Evolutionary conservation across 2,113 vertebrate genomes (phyloP).

Genomic region (Steatornis caripensis): DNA sequence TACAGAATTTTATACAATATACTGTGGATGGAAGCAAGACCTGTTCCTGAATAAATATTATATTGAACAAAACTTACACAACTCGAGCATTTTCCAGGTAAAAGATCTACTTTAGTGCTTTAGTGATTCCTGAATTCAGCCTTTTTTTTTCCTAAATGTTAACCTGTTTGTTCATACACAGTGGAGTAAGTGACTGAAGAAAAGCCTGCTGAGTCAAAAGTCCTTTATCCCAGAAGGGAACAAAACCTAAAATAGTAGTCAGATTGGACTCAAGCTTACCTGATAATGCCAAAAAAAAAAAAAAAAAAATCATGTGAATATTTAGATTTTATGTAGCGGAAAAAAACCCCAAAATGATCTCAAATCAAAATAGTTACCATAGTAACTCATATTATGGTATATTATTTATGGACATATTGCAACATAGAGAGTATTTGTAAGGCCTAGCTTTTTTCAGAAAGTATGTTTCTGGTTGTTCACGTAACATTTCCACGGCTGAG

Average conservation of each 20-base stretch:
- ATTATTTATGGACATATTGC: constrained; percentile 19
- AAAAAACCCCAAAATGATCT: background rate
- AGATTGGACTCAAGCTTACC: background rate
- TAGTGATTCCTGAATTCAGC: background rate
- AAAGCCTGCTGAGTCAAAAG: background rate
- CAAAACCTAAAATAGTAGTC: background rate
- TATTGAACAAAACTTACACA: background rate
- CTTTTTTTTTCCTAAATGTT: background rate
- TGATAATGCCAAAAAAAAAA: background rate
- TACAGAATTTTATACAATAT: background rate
- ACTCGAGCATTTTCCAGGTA: background rate
- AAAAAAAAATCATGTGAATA: no score
- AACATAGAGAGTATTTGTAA: background rate
- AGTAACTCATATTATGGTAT: background rate
- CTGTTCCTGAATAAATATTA: background rate
- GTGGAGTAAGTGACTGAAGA: background rate
- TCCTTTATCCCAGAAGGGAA: background rate
- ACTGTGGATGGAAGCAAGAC: background rate
- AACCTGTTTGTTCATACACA: background rate
- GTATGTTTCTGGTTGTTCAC: background rate
- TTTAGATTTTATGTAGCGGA: background rate
- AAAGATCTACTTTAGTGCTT: background rate
- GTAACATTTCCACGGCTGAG: background rate
- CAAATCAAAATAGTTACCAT: constrained; percentile 21
- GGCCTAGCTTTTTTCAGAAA: background rate